Evolutionary conservation across 2,797 vertebrate species (phyloP), one percentile per base, ranked within the genome.

Genomic region (Lacerta agilis): DNA sequence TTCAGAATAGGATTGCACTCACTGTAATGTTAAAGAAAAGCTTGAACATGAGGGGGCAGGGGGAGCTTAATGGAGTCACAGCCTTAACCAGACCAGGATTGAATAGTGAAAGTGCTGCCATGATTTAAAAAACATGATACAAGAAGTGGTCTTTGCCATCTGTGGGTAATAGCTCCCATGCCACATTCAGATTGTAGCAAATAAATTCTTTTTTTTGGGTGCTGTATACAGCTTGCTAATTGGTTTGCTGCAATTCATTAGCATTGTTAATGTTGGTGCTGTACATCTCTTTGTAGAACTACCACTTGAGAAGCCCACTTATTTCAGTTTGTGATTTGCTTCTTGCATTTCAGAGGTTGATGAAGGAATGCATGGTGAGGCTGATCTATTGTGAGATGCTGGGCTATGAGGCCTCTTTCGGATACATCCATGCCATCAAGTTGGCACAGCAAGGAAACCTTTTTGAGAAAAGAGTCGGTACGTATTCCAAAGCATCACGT

Each of bases 371-470:
- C 85, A 99, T 99, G 98, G 98, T 99, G 95, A 97, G 99, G 94
- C 96, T 99, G 1, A 98, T 99, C 93, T 99, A 99, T 94, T 99
- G 99, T 96, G 99, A 99, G 96, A 99, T 99, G 98, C 96, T 99
- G 90, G 99, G 99, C 1, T 99, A 99, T 0, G 98, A 99, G 89
- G 98, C 98, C 80, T 98, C 98, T 5, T 99, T 99, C 96, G 98
- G 97, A 67, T 99, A 99, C 75, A 99, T 99, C 94, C 99, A 99
- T 9, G 99, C 99, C 76, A 99, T 99, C 93, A 99, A 99, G 95
- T 96, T 99, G 89, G 99, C 99, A n/a, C 99, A 99, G 88, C 99
- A 99, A 95, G 99, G 99, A 94, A 97, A 97, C 33, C 98, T 97
- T 82, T 94, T 99, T 96, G 99, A 99, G 95, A 99, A 99, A 94